Evolutionary conservation across 2,113 vertebrate species (phyloP).

Genomic region (Saccopteryx bilineata): DNA sequence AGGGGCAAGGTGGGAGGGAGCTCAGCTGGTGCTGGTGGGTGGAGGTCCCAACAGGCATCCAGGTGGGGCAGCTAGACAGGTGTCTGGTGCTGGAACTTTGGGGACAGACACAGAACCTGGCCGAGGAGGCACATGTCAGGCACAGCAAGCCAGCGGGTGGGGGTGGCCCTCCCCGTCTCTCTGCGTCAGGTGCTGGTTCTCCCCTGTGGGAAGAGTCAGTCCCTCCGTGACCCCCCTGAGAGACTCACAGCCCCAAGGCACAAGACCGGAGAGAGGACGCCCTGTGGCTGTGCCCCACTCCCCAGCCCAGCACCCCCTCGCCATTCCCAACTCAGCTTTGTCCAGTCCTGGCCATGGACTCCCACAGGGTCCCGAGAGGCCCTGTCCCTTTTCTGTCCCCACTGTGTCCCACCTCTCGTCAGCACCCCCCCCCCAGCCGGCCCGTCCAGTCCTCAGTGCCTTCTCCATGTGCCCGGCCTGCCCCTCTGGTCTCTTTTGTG

Average conservation of each 20-base stretch:
- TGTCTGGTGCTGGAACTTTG: neutral
- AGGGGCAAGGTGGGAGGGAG: neutral
- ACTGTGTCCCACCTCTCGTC: rapidly evolving
- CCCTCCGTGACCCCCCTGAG: neutral
- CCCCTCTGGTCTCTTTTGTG: neutral
- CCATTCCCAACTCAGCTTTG: rapidly evolving
- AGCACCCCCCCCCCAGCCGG: neutral
- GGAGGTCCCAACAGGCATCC: neutral
- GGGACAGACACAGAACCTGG: neutral
- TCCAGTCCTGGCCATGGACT: neutral
- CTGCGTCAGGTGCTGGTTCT: neutral
- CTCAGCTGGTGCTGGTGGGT: neutral
- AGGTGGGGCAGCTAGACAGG: neutral
- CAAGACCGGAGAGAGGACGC: neutral
- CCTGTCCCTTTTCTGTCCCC: too few species aligned
- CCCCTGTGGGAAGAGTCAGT: rapidly evolving
- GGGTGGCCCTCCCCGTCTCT: too few species aligned
- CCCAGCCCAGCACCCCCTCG: neutral
- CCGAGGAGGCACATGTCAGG: neutral
- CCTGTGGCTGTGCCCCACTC: neutral
- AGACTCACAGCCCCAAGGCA: rapidly evolving
- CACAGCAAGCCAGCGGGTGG: rapidly evolving
- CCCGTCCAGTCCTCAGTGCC: rapidly evolving
- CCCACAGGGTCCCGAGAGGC: neutral
- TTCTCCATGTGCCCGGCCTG: neutral